Evolutionary conservation across 1,140 invertebrate genomes (phyloP).

Genomic region (Macrocentrus cingulum): DNA sequence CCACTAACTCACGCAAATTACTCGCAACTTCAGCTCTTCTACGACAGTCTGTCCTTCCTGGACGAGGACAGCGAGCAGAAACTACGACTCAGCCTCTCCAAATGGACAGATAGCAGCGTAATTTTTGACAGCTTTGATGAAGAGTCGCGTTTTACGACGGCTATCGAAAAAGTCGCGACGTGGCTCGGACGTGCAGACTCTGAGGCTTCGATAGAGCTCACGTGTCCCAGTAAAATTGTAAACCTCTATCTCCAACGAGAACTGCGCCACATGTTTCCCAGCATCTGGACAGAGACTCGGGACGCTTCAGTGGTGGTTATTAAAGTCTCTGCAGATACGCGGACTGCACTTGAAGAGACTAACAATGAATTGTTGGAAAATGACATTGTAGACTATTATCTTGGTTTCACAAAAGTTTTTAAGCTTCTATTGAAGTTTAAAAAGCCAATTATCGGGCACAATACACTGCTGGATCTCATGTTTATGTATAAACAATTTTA

Average conservation of each 20-base stretch:
- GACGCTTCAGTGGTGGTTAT: constrained; percentile 47
- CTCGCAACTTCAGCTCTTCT: constrained; percentile 60
- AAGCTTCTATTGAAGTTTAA: constrained; percentile 60
- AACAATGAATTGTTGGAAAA: constrained; percentile 50
- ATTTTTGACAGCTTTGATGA: constrained; percentile 44
- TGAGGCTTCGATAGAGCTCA: constrained; percentile 29
- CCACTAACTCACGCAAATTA: constrained; percentile 7
- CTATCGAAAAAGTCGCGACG: constrained; percentile 41
- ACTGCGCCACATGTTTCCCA: constrained; percentile 58
- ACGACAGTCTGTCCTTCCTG: constrained; percentile 69
- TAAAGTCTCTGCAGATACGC: constrained; percentile 41
- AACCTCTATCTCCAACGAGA: constrained; percentile 59
- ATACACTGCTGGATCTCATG: constrained; percentile 71
- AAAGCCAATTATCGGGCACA: constrained; percentile 78
- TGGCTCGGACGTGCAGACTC: constrained; percentile 53
- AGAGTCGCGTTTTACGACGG: constrained; percentile 51
- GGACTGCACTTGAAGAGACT: constrained; percentile 43
- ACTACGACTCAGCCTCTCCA: constrained; percentile 44
- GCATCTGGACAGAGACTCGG: constrained; percentile 51
- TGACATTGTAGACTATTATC: constrained; percentile 56
- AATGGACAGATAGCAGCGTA: constrained; percentile 52
- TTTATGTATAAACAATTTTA: constrained; percentile 74
- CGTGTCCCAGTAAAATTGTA: constrained; percentile 30
- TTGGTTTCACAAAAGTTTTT: constrained; percentile 72
- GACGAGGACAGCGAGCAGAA: constrained; percentile 58